Evolutionary conservation across 1,140 invertebrate species (phyloP).

Genomic region (Brachionus paranguensis): DNA sequence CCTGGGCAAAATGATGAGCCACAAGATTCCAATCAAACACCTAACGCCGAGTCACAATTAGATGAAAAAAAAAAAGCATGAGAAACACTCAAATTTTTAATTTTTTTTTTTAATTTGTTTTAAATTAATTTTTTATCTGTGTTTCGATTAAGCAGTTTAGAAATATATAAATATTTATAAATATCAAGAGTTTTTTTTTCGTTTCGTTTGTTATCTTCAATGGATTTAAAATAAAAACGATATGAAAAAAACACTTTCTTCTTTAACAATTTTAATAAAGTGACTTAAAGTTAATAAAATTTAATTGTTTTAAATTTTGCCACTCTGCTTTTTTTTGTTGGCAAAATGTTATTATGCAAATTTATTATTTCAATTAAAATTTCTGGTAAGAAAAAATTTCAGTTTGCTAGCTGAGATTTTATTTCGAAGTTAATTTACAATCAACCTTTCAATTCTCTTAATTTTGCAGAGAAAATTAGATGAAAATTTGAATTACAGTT

Average conservation of each 20-base stretch:
- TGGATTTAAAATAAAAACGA: background rate
- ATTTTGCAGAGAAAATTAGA: background rate
- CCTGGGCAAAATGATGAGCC: background rate
- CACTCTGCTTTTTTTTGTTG: background rate
- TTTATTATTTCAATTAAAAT: background rate
- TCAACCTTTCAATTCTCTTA: no score
- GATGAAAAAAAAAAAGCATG: background rate
- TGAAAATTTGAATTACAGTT: no score
- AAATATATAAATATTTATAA: conserved; percentile 5
- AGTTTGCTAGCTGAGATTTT: no score
- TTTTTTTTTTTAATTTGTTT: background rate
- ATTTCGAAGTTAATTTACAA: no score
- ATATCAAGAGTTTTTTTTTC: background rate
- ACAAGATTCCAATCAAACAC: background rate
- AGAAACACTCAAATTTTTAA: background rate
- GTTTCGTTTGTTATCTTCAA: background rate
- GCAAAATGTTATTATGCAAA: background rate
- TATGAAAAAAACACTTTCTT: background rate
- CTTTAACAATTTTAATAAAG: no score
- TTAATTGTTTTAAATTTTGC: background rate
- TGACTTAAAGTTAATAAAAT: background rate
- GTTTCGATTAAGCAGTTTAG: background rate
- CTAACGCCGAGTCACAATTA: background rate
- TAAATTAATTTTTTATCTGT: conserved; percentile 9
- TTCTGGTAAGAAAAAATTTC: background rate